Evolutionary conservation across 2,888 invertebrate genomes (phyloP).

Genomic region (Biston betularia): DNA sequence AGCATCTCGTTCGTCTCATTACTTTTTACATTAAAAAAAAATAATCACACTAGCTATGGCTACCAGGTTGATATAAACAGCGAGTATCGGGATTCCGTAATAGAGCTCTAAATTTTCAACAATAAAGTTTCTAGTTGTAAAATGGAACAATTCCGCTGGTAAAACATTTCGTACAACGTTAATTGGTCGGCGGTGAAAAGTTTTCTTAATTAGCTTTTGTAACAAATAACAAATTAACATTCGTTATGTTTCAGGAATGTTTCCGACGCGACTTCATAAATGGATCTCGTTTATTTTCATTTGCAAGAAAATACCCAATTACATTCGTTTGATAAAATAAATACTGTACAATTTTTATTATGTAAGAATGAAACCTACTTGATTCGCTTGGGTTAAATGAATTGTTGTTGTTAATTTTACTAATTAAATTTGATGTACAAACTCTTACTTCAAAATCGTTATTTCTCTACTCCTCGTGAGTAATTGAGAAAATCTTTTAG

Average conservation of each 20-base stretch:
- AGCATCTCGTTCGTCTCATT: no score
- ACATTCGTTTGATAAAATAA: not conserved
- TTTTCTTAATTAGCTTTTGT: constrained; percentile 21
- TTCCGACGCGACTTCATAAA: constrained; percentile 17
- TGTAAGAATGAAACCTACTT: not conserved
- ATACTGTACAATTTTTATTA: not conserved
- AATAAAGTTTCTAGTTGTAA: constrained; percentile 4
- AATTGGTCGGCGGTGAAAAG: constrained; percentile 26
- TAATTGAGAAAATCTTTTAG: no score
- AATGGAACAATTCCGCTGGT: constrained; percentile 9
- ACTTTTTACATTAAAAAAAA: no score
- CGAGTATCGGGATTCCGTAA: not conserved
- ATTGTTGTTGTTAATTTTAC: not conserved
- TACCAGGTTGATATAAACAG: no score
- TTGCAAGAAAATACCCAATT: constrained; percentile 2
- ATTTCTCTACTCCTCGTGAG: no score
- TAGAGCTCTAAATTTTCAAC: not conserved
- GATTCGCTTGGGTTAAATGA: not conserved
- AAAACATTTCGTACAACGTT: constrained; percentile 13
- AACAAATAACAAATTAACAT: constrained; percentile 27
- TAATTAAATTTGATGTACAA: no score
- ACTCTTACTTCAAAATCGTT: no score
- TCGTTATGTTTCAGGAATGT: constrained; percentile 23
- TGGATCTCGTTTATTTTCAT: constrained; percentile 12
- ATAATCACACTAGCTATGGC: no score